Percentiles rank a stretch among this genome's conserved stretches.
Evolutionary conservation across 2,888 invertebrate genomes (phyloP).

Genomic region (Eumerus sabulonum): DNA sequence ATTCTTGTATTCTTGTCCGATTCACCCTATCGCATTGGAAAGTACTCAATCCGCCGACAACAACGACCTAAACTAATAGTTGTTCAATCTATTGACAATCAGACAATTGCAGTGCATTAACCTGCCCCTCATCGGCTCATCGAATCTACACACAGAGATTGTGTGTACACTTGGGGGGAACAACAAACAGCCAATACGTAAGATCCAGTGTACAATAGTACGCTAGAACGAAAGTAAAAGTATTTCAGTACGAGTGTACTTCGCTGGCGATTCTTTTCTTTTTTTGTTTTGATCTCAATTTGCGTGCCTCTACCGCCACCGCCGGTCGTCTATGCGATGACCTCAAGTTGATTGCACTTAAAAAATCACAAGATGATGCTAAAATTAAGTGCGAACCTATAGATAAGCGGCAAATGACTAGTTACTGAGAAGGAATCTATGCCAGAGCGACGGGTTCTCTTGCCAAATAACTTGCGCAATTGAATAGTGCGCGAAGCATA

Average conservation of each 20-base stretch:
- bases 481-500: conserved; percentile 23
- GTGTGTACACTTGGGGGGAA: not conserved
- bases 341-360: not conserved
- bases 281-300: not conserved
- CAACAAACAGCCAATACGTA: conserved; percentile 14
- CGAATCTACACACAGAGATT: conserved; percentile 15
- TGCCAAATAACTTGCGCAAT: conserved; percentile 57
- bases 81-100: conserved; percentile 64
- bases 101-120: conserved; percentile 64
- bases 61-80: conserved; percentile 47
- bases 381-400: conserved; percentile 21
- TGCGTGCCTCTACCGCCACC: not conserved
- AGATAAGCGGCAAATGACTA: conserved; percentile 22
- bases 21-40: not conserved
- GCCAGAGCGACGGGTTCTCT: conserved; percentile 31
- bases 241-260: conserved; percentile 35
- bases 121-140: conserved; percentile 42
- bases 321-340: not conserved
- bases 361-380: conserved; percentile 8
- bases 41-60: conserved; percentile 19
- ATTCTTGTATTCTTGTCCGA: too few relatives aligned
- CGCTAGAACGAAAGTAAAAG: conserved; percentile 55
- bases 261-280: conserved; percentile 1
- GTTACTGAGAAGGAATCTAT: conserved; percentile 49
- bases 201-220: conserved; percentile 3